These are phyloP conservation scores for Harlomillsia oculata DNA, from an alignment of 1,140 invertebrate genomes.

Conservation along the genomic window DNA sequence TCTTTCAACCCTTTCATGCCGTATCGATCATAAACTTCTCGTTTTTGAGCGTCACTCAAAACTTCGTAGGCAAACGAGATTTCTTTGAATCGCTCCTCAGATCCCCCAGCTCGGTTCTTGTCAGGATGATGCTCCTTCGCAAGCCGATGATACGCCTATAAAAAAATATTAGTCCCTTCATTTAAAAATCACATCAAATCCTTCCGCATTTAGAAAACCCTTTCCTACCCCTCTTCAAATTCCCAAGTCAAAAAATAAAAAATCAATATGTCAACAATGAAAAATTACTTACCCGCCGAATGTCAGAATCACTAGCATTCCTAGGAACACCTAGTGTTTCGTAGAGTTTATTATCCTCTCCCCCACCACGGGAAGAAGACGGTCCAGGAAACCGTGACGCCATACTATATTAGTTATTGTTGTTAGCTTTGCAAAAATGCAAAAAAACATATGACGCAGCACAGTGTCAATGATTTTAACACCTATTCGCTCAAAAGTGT, in stretches of 20 bases:
- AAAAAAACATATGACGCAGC: no score
- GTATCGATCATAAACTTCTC: constrained; percentile 61
- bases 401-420: no score
- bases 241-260: no score
- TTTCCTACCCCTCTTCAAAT: no score
- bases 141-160: constrained; percentile 67
- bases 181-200: constrained; percentile 8
- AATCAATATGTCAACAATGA: constrained; percentile 1
- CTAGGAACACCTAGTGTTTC: constrained; percentile 66
- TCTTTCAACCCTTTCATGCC: constrained; percentile 71
- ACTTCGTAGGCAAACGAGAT: constrained; percentile 81
- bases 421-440: no score
- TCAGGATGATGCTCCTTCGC: constrained; percentile 82
- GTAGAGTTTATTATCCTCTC: constrained; percentile 64
- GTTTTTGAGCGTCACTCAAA: constrained; percentile 52
- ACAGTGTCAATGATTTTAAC: no score
- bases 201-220: no score
- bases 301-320: constrained; percentile 65
- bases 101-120: constrained; percentile 70
- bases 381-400: neutral
- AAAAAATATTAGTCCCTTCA: no score
- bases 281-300: constrained; percentile 64
- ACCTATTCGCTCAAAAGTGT: no score
- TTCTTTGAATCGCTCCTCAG: constrained; percentile 82
- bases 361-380: neutral